Base-by-base conservation (phyloP, 2,797 vertebrate genomes). In the Acanthiza pusilla region DNA sequence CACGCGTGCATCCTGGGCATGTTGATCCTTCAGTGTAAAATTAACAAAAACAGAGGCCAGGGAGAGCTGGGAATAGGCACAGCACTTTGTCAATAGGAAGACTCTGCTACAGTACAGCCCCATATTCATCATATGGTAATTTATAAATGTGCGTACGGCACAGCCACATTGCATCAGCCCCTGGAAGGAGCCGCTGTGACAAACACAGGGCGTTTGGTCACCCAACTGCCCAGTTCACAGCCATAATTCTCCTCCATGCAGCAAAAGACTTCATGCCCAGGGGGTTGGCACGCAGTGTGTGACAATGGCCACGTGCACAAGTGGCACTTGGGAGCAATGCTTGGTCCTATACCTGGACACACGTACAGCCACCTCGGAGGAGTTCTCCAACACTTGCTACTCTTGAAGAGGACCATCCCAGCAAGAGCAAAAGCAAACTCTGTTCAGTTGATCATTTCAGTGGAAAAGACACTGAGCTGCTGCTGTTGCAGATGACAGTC, bases 21-120 rank as follows among this genome's bases (percentile, higher is more conserved):
- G 70, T 84, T 88, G 96, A 97, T 96, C 90, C 88, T 95, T 97
- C 91, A 65, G 77, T 93, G 93, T 92, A 97, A 97, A 97, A 97
- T 97, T 97, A 98, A 97, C 95, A 96, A 96, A 97, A 97, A 90
- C 82, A 93, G 91, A 91, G 90, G 80, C 86, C 16, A 13, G 58
- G 77, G 61, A 84, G 67, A 83, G 70, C 88, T 63, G 76, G 89
- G 82, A 96, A 85, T 87, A 93, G 81, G 73, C 75, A 90, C 91
- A 26, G 89, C 58, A 81, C 72, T 96, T 94, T 92, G 89, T 95
- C 84, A 95, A 83, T 88, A 94, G 81, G 85, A 95, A 95, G 90
- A 78, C 26, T 95, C 89, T 81, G 58, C 90, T 6, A 3, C 47
- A 67, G 40, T 25, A 51, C 3, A 4, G 90, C 82, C 86, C 81